Evolutionary conservation across 2,113 vertebrate species (phyloP), one percentile per base, ranked within the genome.

Genomic region (Nesospiza acunhae): DNA sequence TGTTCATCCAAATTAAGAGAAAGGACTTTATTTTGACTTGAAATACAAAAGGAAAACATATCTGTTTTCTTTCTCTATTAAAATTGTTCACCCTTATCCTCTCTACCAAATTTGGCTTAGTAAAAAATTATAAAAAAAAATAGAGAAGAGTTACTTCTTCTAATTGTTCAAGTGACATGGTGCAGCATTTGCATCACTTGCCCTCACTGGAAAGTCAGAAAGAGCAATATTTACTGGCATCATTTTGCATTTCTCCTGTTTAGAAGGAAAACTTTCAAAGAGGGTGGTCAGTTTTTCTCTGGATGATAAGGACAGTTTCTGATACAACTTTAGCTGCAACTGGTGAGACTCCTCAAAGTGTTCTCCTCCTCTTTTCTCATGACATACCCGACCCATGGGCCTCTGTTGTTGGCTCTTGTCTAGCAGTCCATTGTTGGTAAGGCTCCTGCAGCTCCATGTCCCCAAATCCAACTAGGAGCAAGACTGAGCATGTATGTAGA

Each of bases 391-490:
- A 28, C 28, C 44, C 11, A 9, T 6, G 14, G 28, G 7, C 6
- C 12, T 83, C 7, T 0, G 0, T 23, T 74, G 3, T 22, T 66
- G 16, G 2, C 9, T 62, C 33, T 52, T 52, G 20, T 27, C 52
- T 42, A n/a, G 30, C 1, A 56, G 52, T 6, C 26, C 17, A 10
- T 27, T 2, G 1, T 9, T 6, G 7, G 16, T 20, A 24, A 70
- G 30, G 8, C 10, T 84, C 7, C 6, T 30, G 33, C 19, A 79
- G 33, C 37, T 67, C 9, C 33, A 9, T 24, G 10, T 3, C 31
- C 13, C 11, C 28, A 52, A 4, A 7, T 80, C 14, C 26, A 76
- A 12, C 22, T 4, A 42, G 20, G 9, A 76, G 6, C 22, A 60
- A 46, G 44, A 50, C 7, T 46, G 14, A 50, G 7, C 14, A 33